Evolutionary conservation across 2,888 invertebrate species (phyloP).

Genomic region (Hirtodrosophila trivittata): DNA sequence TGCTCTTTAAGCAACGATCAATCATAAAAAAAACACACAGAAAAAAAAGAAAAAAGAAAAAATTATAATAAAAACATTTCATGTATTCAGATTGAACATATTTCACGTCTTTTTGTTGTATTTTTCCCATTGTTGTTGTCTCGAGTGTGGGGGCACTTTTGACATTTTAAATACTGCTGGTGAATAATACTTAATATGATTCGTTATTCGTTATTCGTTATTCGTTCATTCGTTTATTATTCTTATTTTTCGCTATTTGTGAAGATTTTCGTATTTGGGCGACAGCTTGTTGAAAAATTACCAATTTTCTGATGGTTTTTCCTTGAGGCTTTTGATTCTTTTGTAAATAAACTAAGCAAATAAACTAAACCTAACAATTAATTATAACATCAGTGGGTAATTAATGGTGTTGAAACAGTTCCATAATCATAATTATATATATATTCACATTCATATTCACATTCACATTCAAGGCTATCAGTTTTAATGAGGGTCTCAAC

Average conservation of each 20-base stretch:
- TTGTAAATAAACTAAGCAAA: constrained; percentile 22
- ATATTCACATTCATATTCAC: too few species aligned
- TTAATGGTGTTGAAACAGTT: constrained; percentile 43
- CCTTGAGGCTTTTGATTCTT: constrained; percentile 14
- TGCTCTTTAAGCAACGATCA: constrained; percentile 69
- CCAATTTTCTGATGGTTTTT: constrained; percentile 27
- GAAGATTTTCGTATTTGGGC: neutral
- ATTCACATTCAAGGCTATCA: constrained; percentile 12
- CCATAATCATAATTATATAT: too few species aligned
- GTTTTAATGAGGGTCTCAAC: constrained; percentile 30
- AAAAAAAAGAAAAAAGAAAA: constrained; percentile 1
- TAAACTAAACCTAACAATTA: constrained; percentile 43
- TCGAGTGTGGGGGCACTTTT: constrained; percentile 47
- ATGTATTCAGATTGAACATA: constrained; percentile 52
- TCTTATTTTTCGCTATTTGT: neutral
- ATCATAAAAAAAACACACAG: constrained; percentile 46
- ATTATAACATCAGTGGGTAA: constrained; percentile 42
- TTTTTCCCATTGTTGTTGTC: neutral
- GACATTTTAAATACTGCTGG: constrained; percentile 62
- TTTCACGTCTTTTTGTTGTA: constrained; percentile 8
- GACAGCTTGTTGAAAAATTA: constrained; percentile 31
- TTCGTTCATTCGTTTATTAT: neutral
- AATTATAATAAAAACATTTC: constrained; percentile 27
- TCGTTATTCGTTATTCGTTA: constrained; percentile 29
- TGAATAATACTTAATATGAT: constrained; percentile 48